Base-by-base conservation (phyloP, 2,797 vertebrate genomes). In the Lycodopsis pacificus region DNA sequence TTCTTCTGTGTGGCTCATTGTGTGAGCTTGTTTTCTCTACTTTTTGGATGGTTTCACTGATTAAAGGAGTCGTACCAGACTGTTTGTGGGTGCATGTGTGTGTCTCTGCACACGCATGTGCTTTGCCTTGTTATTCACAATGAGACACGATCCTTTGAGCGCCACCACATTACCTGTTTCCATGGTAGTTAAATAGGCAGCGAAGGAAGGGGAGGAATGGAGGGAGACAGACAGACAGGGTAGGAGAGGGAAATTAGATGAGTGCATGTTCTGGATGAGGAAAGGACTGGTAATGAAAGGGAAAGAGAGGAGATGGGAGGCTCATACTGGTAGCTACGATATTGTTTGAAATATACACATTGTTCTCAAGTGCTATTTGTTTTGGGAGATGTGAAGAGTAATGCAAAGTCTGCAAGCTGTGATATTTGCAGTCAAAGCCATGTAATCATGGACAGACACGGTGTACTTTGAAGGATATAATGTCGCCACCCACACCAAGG, bases 111-210 rank as follows among this genome's bases (percentile, higher is more conserved):
- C 58, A 72, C 22, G 5, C 65, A 69, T 66, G 57, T 38, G 63
- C 44, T 62, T 25, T 81, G 75, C 79, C 68, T 85, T 62, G 84
- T 86, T 85, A 85, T 93, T 84, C 86, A 87, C 79, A 74, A 69
- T 78, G 69, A 91, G 88, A 89, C 80, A 70, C 85, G 85, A 86
- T 78, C 87, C 82, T 90, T 83, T 88, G 88, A 92, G 88, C 91
- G 91, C 87, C 69, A 81, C 83, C 88, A 90, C 92, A 93, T 95
- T 91, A 93, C 93, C 88, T 90, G 95, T 95, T 95, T 91, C 93
- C 89, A 95, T 95, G 94, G 94, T 75, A 95, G 88, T 87, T 87
- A 91, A 92, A 91, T 91, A 94, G 91, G 80, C 86, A 82, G 85
- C 74, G 81, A 93, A 87, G 86, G 87, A 89, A 75, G 65, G 66